Evolutionary conservation across 2,113 vertebrate species (phyloP).

Genomic region (Aleadryas rufinucha): DNA sequence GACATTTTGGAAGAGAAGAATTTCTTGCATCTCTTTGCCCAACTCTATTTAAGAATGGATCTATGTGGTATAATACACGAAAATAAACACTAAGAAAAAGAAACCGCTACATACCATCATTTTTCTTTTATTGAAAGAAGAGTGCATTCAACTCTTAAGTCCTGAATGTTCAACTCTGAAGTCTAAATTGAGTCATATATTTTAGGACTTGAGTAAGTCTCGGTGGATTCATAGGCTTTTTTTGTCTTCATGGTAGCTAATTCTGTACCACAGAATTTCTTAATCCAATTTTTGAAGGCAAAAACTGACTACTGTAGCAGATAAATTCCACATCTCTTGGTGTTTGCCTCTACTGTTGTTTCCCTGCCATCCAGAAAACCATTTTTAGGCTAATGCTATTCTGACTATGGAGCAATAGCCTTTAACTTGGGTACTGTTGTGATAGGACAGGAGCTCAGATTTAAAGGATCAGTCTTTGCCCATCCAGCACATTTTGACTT

Average conservation of each 20-base stretch:
- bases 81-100: background rate
- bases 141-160: background rate
- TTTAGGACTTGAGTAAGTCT: background rate
- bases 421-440: background rate
- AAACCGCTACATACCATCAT: background rate
- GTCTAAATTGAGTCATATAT: background rate
- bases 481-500: background rate
- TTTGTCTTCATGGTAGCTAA: accelerated
- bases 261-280: background rate
- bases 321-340: background rate
- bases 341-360: background rate
- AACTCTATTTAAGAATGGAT: background rate
- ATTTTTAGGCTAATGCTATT: background rate
- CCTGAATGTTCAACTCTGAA: background rate
- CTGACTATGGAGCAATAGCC: background rate
- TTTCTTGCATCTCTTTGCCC: background rate
- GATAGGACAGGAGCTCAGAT: background rate
- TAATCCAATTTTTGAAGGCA: background rate
- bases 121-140: background rate
- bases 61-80: background rate
- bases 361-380: background rate
- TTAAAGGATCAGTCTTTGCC: background rate
- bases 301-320: background rate
- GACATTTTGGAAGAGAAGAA: background rate
- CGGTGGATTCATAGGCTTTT: background rate